Percentiles rank a stretch among this genome's conserved stretches.
Evolutionary conservation across 1,140 invertebrate species (phyloP).

Genomic region (Microplitis demolitor): DNA sequence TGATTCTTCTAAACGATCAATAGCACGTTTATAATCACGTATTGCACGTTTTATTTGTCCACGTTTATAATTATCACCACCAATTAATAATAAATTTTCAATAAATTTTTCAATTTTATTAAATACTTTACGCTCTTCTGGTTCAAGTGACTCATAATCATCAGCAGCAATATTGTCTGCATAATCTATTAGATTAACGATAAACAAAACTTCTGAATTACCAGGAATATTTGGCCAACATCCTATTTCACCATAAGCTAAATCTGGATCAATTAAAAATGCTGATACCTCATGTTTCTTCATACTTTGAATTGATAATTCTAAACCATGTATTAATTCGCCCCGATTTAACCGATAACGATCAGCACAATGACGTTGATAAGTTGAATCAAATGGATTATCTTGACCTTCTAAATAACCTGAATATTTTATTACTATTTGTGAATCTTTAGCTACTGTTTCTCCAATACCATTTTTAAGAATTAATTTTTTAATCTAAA

Average conservation of each 20-base stretch:
- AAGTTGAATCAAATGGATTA: slow-evolving; percentile 76
- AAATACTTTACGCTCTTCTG: slow-evolving; percentile 62
- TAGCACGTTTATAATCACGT: slow-evolving; percentile 60
- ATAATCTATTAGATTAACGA: slow-evolving; percentile 61
- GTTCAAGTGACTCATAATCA: slow-evolving; percentile 59
- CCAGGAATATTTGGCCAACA: slow-evolving; percentile 69
- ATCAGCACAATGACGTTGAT: slow-evolving; percentile 59
- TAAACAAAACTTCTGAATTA: slow-evolving; percentile 63
- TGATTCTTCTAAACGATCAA: slow-evolving; percentile 62
- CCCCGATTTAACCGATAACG: slow-evolving; percentile 59
- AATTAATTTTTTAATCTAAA: slow-evolving; percentile 45
- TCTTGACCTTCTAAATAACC: slow-evolving; percentile 71
- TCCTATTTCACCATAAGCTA: slow-evolving; percentile 70
- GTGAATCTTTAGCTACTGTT: slow-evolving; percentile 61
- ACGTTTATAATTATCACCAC: slow-evolving; percentile 52
- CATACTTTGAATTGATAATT: slow-evolving; percentile 70
- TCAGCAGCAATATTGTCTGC: slow-evolving; percentile 56
- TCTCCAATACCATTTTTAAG: slow-evolving; percentile 64
- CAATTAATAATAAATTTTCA: slow-evolving; percentile 59
- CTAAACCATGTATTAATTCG: slow-evolving; percentile 68
- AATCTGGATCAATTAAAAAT: slow-evolving; percentile 70
- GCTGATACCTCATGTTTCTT: slow-evolving; percentile 69
- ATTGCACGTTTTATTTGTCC: slow-evolving; percentile 19
- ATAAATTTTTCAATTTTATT: slow-evolving; percentile 28
- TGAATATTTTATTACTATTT: slow-evolving; percentile 71